Conservation (phyloP, 92 coral and sea anemone species). For the Zoanthus sansibaricus region DNA sequence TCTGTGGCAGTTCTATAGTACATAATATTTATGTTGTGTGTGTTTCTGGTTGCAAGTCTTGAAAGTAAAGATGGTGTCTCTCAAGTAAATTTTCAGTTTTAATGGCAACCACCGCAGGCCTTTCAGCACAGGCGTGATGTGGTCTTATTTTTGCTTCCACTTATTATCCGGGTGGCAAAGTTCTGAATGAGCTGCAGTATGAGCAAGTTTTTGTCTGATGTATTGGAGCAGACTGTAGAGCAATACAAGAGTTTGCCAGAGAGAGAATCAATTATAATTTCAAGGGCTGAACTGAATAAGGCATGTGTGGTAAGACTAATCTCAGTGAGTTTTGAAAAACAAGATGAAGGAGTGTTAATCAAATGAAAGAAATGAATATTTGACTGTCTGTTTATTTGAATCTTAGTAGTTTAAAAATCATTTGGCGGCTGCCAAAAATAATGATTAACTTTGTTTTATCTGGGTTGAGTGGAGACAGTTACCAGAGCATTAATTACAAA, state of each 20-base stretch:
- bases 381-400: neutral
- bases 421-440: neutral
- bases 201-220: slow-evolving; percentile 13
- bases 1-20: neutral
- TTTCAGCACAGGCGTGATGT: slow-evolving; percentile 33
- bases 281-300: neutral
- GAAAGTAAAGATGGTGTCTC: neutral
- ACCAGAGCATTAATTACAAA: slow-evolving; percentile 39
- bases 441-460: neutral
- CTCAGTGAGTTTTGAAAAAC: neutral
- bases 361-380: neutral
- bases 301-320: neutral
- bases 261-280: slow-evolving; percentile 30
- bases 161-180: slow-evolving; percentile 55
- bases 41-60: too few species aligned
- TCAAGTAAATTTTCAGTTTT: neutral
- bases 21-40: too few species aligned
- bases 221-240: slow-evolving; percentile 50
- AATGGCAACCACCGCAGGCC: slow-evolving; percentile 19
- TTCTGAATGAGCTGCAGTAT: slow-evolving; percentile 55
- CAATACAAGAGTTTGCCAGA: slow-evolving; percentile 47
- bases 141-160: slow-evolving; percentile 53
- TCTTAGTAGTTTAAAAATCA: neutral
- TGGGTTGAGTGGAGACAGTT: slow-evolving; percentile 23
- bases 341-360: slow-evolving; percentile 8